Conservation (phyloP, 2,888 invertebrate species). For the Phengaris arion region DNA sequence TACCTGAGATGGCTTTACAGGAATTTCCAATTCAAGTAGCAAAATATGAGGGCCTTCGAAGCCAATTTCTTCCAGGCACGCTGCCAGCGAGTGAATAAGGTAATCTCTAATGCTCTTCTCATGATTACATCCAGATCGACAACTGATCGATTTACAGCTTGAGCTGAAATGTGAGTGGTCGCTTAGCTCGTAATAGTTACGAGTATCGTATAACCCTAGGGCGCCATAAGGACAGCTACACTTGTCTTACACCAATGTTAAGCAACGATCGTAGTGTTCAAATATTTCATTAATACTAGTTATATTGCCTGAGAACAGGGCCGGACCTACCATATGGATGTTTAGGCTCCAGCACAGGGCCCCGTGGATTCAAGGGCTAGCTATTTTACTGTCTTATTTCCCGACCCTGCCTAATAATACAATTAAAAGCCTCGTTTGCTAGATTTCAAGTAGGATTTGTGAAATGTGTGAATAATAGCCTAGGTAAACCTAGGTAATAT, state of each 20-base stretch:
- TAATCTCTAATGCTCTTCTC: neutral
- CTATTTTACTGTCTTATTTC: too few relatives aligned
- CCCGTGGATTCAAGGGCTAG: too few relatives aligned
- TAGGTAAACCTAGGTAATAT: neutral
- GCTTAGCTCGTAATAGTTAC: neutral
- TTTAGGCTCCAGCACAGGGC: too few relatives aligned
- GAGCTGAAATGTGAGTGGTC: neutral
- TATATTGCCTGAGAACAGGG: too few relatives aligned
- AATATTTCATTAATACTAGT: too few relatives aligned
- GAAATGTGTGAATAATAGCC: too few relatives aligned
- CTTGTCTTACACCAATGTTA: neutral
- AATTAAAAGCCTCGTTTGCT: too few relatives aligned
- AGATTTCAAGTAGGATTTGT: too few relatives aligned
- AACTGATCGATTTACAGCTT: neutral
- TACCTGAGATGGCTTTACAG: neutral
- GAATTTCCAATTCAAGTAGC: constrained; percentile 28
- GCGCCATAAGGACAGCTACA: neutral
- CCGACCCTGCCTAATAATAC: too few relatives aligned
- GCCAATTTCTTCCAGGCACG: constrained; percentile 25
- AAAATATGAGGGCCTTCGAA: constrained; percentile 24
- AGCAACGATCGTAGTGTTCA: too few relatives aligned
- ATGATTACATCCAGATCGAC: neutral
- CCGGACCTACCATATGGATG: too few relatives aligned
- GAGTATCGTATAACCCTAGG: neutral
- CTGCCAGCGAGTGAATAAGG: constrained; percentile 24